These are phyloP conservation scores for Cladorhizidae sp. DNA, from an alignment of 37 sponge, comb jelly and placozoan species.

Conservation along the genomic window DNA sequence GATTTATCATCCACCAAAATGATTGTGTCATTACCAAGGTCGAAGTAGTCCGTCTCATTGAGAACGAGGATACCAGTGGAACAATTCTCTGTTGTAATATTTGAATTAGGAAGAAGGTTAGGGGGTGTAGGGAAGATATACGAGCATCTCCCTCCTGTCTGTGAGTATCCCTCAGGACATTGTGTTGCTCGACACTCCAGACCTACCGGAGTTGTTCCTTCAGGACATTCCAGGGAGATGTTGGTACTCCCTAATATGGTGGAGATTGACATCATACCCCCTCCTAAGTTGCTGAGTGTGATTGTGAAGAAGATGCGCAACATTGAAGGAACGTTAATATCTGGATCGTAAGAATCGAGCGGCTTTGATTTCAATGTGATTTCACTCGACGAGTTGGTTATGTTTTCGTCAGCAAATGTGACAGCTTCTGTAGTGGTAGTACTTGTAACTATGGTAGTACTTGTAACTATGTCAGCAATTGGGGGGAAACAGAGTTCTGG, in stretches of 20 bases:
- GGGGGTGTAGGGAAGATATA: constrained; percentile 26
- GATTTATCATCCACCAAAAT: background rate
- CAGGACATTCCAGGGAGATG: background rate
- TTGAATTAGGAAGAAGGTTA: background rate
- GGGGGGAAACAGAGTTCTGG: no score
- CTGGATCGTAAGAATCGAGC: no score
- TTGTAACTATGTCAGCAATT: no score
- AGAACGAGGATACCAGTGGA: constrained; percentile 1
- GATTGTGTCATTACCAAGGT: constrained; percentile 20
- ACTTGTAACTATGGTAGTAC: no score
- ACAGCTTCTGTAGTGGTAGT: no score
- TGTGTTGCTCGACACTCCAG: constrained; percentile 12
- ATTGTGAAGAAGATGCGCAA: constrained; percentile 13
- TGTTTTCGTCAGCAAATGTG: no score
- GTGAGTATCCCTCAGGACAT: constrained; percentile 5
- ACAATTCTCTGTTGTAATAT: background rate
- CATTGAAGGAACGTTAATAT: no score
- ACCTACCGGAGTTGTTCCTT: background rate
- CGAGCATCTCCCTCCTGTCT: constrained; percentile 1
- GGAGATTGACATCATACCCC: constrained; percentile 6
- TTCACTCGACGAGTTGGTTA: no score
- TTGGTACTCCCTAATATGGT: background rate
- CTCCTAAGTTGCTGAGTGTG: constrained; percentile 5
- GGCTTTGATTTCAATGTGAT: no score
- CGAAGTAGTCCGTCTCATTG: constrained; percentile 23